Base-by-base conservation (phyloP, 2,113 vertebrate species). In the Regulus satrapa region DNA sequence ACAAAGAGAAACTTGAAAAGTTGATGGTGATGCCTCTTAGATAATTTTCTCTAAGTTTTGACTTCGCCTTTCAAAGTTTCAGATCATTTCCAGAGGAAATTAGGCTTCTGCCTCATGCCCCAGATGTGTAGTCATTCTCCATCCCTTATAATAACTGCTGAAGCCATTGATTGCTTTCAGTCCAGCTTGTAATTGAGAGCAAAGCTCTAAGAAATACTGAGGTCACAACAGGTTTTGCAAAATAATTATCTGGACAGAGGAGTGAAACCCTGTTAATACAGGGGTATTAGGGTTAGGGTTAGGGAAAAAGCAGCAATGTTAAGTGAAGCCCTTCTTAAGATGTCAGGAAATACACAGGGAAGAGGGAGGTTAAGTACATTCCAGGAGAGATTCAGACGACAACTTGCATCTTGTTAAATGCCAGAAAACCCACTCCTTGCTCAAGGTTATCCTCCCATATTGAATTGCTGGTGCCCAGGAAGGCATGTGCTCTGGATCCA, bases 401-500 rank as follows among this genome's bases (percentile, higher is more conserved):
- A 58, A 55, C 85, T 84, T 83, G 59, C 71, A 63, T 77, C 86
- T 90, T 74, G 85, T 76, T 94, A 80, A 92, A 67, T 3, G 13
- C 85, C 79, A 96, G 88, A 95, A 93, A 95, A 90, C 83, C 88
- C 83, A 92, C 85, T 94, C 76, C 83, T 91, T 95, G 96, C 92
- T 97, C 75, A 91, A 69, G 83, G 88, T 97, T 97, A 93, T 86
- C 88, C 94, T 95, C 85, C 59, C 51, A 71, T 95, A 55, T 86
- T 76, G 95, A 88, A 86, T 59, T 93, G 94, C 88, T 94, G 85
- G 91, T 94, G 94, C 88, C 68, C 85, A 24, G 75, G 88, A 96
- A 96, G 75, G 92, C 83, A 97, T 92, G 92, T 93, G 88, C 92
- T 95, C 63, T 66, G 81, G 88, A 91, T 95, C 72, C 69, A 58